Evolutionary conservation across 2,888 invertebrate species (phyloP).

Genomic region (Tipula vernalis): DNA sequence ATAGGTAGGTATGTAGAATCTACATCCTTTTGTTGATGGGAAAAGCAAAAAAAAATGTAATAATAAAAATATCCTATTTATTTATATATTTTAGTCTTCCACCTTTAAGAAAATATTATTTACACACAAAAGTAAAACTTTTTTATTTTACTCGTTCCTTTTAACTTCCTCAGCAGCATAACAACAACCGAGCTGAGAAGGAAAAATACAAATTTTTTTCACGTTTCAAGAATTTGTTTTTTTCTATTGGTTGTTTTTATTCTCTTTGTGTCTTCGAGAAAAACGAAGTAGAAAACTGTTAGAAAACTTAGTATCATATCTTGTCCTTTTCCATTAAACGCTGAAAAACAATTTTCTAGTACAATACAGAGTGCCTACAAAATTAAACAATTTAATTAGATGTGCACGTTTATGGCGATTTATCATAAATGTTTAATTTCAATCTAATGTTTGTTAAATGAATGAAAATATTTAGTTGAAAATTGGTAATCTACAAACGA

Average conservation of each 20-base stretch:
- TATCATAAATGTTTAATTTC: too few relatives aligned
- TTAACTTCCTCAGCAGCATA: background rate
- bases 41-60: background rate
- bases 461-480: too few relatives aligned
- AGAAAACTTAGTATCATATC: background rate
- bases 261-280: background rate
- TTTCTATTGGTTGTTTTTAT: background rate
- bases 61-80: background rate
- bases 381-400: background rate
- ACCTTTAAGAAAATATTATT: background rate
- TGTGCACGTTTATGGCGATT: too few relatives aligned
- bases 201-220: background rate
- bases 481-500: background rate
- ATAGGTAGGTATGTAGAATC: background rate
- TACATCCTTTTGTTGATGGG: background rate
- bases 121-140: background rate
- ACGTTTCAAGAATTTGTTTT: background rate
- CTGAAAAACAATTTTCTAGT: background rate
- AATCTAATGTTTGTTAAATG: too few relatives aligned
- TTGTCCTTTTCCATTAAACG: background rate
- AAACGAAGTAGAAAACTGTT: background rate
- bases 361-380: background rate
- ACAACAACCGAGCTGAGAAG: background rate
- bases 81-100: background rate
- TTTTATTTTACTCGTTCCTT: background rate